Evolutionary conservation across 1,140 invertebrate species (phyloP), one percentile per base, ranked within the genome.

Genomic region (Drosophila bifasciata): DNA sequence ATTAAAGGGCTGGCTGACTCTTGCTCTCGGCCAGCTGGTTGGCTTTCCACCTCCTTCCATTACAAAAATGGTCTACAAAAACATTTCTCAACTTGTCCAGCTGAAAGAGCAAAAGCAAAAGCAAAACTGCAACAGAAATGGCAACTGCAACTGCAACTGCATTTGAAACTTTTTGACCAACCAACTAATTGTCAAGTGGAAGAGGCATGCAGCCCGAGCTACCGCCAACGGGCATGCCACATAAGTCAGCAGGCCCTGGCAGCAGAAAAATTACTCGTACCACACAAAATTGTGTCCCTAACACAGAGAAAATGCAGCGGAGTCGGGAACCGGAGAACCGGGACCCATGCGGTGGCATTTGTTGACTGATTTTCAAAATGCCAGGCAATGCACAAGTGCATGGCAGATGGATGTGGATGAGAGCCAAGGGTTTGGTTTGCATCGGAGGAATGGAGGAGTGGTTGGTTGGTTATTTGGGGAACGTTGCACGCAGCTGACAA

Each of bases 281-380:
- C 62, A n/a, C 55, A 36, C 44, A 3, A 51, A 68, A 66, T 72
- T 78, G 52, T 59, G 19, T n/a, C n/a, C 19, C 52, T 46, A n/a
- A n/a, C n/a, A n/a, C 23, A 64, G 59, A 62, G 43, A 58, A 61
- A 73, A 73, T 80, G 63, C 61, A 48, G 32, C 11, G 11, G 11
- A 36, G 57, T 53, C 48, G 43, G n/a, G n/a, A n/a, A n/a, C n/a
- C n/a, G n/a, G n/a, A n/a, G n/a, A n/a, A n/a, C n/a, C n/a, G n/a
- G 45, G 40, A 25, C 43, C 57, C 36, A 50, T 64, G 58, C 49
- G 71, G 73, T 75, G 61, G 48, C 41, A 70, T 79, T 70, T 86
- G 77, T 61, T 88, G 81, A 81, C 77, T 71, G 77, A 86, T 88
- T 81, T 81, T 44, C 61, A 64, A 73, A 73, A 73, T 73, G 69